A percentile compares a stretch with the other conserved stretches of the same genome.
phyloP scores from a whole-genome alignment of 2,113 vertebrate genomes.

The Ammospiza nelsoni region DNA sequence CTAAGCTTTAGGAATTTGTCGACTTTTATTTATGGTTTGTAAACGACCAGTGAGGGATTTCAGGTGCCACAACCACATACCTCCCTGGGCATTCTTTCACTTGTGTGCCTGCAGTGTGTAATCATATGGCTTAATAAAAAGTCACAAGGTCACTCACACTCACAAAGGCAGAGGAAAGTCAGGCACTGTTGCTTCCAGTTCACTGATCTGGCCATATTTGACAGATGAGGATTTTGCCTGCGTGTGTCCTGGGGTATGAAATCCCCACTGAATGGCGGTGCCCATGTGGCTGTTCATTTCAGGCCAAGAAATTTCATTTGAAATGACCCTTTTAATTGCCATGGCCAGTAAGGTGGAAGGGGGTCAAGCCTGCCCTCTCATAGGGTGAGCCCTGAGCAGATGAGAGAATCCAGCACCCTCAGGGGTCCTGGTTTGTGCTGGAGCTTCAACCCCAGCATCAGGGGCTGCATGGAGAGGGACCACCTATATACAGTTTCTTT shows the following conservation, averaged over 20 bases:
- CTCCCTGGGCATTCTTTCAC: constrained; percentile 29
- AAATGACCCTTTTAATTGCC: background rate
- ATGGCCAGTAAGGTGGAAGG: background rate
- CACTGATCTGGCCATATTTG: constrained; percentile 6
- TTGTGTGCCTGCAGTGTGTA: background rate
- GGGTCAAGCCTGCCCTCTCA: background rate
- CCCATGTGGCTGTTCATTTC: background rate
- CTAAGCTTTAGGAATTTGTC: constrained; percentile 40
- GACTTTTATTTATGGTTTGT: constrained; percentile 24
- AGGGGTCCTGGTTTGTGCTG: background rate
- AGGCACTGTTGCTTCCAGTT: background rate
- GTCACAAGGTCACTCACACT: background rate
- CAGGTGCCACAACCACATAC: constrained; percentile 5
- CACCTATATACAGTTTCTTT: background rate
- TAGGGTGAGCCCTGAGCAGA: background rate
- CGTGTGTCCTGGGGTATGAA: background rate
- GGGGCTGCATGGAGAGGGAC: accelerated
- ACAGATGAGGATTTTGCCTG: constrained; percentile 25
- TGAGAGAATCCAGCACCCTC: background rate
- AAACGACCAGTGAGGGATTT: background rate
- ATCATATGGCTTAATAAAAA: constrained; percentile 37
- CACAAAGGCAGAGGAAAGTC: constrained; percentile 21
- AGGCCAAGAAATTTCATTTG: background rate
- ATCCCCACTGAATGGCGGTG: background rate
- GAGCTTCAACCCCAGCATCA: background rate